These are phyloP conservation scores for Anoplophora glabripennis DNA, from an alignment of 1,140 invertebrate genomes.

Conservation along the genomic window DNA sequence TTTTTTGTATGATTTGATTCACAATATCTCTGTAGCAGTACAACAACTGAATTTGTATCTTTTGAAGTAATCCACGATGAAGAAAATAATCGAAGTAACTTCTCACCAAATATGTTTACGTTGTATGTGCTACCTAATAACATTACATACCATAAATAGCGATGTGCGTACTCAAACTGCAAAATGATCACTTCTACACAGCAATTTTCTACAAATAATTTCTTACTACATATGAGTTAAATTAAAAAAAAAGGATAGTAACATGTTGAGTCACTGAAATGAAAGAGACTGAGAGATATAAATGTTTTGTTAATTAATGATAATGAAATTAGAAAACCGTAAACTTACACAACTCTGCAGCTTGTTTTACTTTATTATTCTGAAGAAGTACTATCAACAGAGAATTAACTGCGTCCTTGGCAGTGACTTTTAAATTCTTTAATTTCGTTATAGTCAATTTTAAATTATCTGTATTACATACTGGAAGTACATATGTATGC, in stretches of 20 bases:
- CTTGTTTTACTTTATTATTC: conserved; percentile 48
- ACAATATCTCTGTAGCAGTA: conserved; percentile 39
- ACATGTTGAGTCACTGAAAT: too few species aligned
- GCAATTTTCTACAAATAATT: background rate
- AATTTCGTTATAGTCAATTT: conserved; percentile 53
- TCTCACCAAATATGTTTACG: conserved; percentile 33
- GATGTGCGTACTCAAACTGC: too few species aligned
- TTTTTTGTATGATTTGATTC: conserved; percentile 23
- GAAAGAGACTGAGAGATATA: too few species aligned
- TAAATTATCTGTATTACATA: conserved; percentile 52
- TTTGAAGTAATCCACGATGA: conserved; percentile 29
- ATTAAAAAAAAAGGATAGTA: background rate
- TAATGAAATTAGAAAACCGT: background rate
- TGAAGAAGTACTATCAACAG: conserved; percentile 52
- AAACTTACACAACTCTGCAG: conserved; percentile 51
- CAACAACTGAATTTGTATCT: conserved; percentile 30
- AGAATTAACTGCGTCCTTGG: conserved; percentile 48
- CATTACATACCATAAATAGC: too few species aligned
- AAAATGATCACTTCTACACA: conserved; percentile 8
- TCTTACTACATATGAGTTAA: background rate
- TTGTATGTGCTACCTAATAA: conserved; percentile 23
- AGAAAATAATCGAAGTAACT: conserved; percentile 37
- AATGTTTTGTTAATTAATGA: too few species aligned
- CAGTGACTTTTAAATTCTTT: conserved; percentile 46
- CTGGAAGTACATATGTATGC: conserved; percentile 52